These are phyloP conservation scores for Phorcus lineatus DNA, from an alignment of 2,888 invertebrate genomes.

Conservation along the genomic window DNA sequence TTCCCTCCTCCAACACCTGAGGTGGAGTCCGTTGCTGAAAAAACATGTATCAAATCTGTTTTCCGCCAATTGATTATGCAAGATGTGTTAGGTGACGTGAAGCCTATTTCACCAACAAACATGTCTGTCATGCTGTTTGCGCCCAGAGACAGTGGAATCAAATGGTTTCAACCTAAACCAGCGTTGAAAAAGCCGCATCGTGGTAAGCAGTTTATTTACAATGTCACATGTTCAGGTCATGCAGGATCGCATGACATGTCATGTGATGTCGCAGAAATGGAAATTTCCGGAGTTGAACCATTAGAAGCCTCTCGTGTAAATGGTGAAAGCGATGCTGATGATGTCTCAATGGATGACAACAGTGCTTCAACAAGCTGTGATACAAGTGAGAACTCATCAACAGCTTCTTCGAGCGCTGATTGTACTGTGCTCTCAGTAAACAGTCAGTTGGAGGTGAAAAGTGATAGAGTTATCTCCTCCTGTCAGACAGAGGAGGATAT, in stretches of 20 bases:
- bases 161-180: conserved; percentile 60
- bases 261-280: conserved; percentile 45
- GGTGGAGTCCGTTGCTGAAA: conserved; percentile 32
- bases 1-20: conserved; percentile 42
- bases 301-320: conserved; percentile 31
- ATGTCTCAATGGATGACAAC: background rate
- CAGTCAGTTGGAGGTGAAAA: background rate
- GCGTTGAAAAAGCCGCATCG: conserved; percentile 50
- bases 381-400: background rate
- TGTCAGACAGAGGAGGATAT: background rate
- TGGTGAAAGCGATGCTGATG: background rate
- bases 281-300: conserved; percentile 64
- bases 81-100: conserved; percentile 53
- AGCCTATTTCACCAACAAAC: conserved; percentile 53
- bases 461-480: background rate
- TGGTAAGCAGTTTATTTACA: conserved; percentile 50
- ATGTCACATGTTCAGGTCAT: conserved; percentile 38
- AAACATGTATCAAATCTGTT: conserved; percentile 48
- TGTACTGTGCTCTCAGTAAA: background rate
- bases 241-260: conserved; percentile 46
- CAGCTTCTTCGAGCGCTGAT: background rate
- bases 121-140: conserved; percentile 51
- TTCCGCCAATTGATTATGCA: conserved; percentile 56
- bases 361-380: background rate
- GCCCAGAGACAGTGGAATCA: conserved; percentile 48